Percentiles rank a stretch among this genome's conserved stretches.
Conservation (phyloP, 1,140 invertebrate species). For the Ips nitidus region DNA sequence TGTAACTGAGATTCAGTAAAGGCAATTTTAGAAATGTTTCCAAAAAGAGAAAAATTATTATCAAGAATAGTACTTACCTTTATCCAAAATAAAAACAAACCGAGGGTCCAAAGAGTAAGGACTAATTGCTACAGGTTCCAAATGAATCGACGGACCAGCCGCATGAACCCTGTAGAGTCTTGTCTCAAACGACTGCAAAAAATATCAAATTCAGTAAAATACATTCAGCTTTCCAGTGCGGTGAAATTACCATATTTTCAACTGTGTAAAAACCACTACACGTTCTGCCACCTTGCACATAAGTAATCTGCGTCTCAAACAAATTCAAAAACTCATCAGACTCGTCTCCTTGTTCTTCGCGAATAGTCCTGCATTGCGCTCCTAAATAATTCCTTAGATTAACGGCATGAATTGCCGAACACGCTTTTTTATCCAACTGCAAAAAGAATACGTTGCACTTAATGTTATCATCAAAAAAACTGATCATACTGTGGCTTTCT, state of each 20-base stretch:
- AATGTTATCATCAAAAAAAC: neutral
- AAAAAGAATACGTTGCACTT: slow-evolving; percentile 20
- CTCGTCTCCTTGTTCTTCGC: slow-evolving; percentile 97
- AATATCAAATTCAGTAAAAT: neutral
- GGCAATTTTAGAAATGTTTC: neutral
- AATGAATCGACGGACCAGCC: slow-evolving; percentile 83
- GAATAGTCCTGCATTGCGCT: slow-evolving; percentile 92
- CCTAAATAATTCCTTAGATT: slow-evolving; percentile 95
- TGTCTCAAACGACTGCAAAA: slow-evolving; percentile 72
- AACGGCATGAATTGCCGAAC: slow-evolving; percentile 98
- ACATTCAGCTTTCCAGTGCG: neutral
- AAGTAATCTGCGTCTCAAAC: slow-evolving; percentile 91
- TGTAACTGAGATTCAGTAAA: neutral
- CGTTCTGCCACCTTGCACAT: slow-evolving; percentile 96
- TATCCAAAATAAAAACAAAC: slow-evolving; percentile 92
- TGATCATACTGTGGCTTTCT: slow-evolving; percentile 80
- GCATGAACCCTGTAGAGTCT: slow-evolving; percentile 89
- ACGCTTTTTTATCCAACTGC: slow-evolving; percentile 95
- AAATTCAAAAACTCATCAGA: slow-evolving; percentile 92
- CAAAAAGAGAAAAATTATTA: neutral
- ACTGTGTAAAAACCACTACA: slow-evolving; percentile 97
- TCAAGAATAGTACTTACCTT: slow-evolving; percentile 10
- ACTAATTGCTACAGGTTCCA: slow-evolving; percentile 83
- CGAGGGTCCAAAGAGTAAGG: slow-evolving; percentile 80
- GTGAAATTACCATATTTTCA: slow-evolving; percentile 70